Conservation (phyloP, 2,888 invertebrate genomes). For the Ennomos quercinarius region DNA sequence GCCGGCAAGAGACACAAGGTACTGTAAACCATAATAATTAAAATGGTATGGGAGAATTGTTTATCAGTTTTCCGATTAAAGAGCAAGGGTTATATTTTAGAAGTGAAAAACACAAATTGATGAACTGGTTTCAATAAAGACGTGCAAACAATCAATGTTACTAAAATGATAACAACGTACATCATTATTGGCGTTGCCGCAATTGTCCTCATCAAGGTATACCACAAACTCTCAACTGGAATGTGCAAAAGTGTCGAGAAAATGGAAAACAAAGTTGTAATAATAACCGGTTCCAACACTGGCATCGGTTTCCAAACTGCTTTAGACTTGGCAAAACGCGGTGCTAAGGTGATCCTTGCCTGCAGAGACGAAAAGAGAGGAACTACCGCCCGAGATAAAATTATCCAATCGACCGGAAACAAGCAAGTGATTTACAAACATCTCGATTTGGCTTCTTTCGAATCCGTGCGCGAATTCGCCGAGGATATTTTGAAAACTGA, state of each 20-base stretch:
- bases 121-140: no score
- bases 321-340: conserved; percentile 70
- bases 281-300: conserved; percentile 64
- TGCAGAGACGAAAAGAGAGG: conserved; percentile 71
- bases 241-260: conserved; percentile 44
- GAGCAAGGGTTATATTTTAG: no score
- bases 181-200: conserved; percentile 28
- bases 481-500: conserved; percentile 89
- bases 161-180: conserved; percentile 28
- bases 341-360: conserved; percentile 82
- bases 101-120: no score
- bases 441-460: conserved; percentile 89
- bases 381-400: conserved; percentile 79
- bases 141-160: not conserved
- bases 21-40: no score
- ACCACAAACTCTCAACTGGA: conserved; percentile 45
- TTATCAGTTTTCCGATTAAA: no score
- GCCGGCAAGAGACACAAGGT: no score
- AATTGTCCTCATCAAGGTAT: conserved; percentile 38
- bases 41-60: no score
- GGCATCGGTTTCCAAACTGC: conserved; percentile 67
- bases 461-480: conserved; percentile 91
- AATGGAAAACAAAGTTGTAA: conserved; percentile 59
- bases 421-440: conserved; percentile 87
- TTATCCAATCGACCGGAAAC: conserved; percentile 87